Conservation (phyloP, 37 sponge, comb jelly and placozoan genomes). For the Tethya wilhelma region DNA sequence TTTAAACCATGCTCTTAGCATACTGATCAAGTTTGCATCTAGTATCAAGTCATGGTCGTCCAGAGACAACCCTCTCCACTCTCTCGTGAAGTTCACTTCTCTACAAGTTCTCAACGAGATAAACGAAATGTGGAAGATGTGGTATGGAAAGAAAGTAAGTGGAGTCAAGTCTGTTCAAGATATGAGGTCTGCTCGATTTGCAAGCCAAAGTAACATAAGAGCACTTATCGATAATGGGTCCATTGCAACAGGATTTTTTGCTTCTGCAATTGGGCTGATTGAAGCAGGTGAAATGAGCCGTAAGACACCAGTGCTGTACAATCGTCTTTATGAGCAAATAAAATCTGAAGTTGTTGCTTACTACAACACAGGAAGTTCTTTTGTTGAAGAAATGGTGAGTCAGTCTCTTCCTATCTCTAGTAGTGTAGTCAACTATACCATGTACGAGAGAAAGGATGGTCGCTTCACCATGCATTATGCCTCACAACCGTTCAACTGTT, state of each 20-base stretch:
- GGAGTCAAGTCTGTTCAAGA: not conserved
- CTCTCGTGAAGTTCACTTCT: constrained; percentile 18
- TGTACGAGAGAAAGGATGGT: constrained; percentile 42
- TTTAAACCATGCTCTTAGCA: constrained; percentile 9
- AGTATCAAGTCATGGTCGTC: not conserved
- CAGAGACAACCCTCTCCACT: not conserved
- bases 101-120: not conserved
- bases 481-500: constrained; percentile 13
- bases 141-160: constrained; percentile 3
- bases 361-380: not conserved
- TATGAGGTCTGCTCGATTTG: not conserved
- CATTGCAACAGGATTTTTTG: not conserved
- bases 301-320: no score
- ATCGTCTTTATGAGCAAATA: not conserved
- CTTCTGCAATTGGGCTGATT: no score
- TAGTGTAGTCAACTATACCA: constrained; percentile 14
- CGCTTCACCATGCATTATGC: constrained; percentile 15
- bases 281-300: not conserved
- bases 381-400: constrained; percentile 24
- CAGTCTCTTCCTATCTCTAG: not conserved
- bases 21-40: not conserved
- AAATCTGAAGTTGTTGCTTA: not conserved
- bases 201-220: not conserved
- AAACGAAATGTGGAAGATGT: constrained; percentile 30
- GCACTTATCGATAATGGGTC: not conserved